Evolutionary conservation across 2,888 invertebrate species (phyloP).

Genomic region (Calliphora vomitoria): DNA sequence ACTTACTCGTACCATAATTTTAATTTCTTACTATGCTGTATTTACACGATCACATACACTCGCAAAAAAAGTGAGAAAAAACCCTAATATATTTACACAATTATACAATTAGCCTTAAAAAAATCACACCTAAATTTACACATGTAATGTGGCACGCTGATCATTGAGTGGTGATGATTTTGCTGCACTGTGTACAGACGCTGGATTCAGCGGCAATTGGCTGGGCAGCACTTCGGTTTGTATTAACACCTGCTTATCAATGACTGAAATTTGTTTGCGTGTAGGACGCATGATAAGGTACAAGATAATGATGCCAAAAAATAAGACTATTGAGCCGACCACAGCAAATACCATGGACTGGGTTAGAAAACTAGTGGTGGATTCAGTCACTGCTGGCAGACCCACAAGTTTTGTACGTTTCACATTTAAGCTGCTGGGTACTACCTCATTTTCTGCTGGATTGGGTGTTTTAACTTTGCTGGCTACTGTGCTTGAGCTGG

Average conservation of each 20-base stretch:
- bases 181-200: conserved; percentile 61
- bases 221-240: conserved; percentile 77
- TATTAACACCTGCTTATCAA: conserved; percentile 77
- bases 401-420: conserved; percentile 76
- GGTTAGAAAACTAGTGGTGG: conserved; percentile 67
- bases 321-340: conserved; percentile 76
- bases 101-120: conserved; percentile 40
- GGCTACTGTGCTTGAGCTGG: conserved; percentile 26
- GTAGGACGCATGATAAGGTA: conserved; percentile 76
- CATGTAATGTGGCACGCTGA: conserved; percentile 77
- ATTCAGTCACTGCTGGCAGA: conserved; percentile 46
- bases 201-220: conserved; percentile 71
- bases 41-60: conserved; percentile 71
- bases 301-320: conserved; percentile 75
- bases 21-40: conserved; percentile 52
- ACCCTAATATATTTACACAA: conserved; percentile 60
- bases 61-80: conserved; percentile 58
- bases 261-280: conserved; percentile 74
- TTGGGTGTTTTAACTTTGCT: conserved; percentile 16
- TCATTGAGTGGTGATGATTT: conserved; percentile 66
- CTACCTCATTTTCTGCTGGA: conserved; percentile 47
- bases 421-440: conserved; percentile 71
- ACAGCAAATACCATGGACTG: conserved; percentile 76
- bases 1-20: conserved; percentile 40
- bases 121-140: conserved; percentile 75